Evolutionary conservation across 2,888 invertebrate species (phyloP), one percentile per base, ranked within the genome.

Genomic region (Cheilosia variabilis): DNA sequence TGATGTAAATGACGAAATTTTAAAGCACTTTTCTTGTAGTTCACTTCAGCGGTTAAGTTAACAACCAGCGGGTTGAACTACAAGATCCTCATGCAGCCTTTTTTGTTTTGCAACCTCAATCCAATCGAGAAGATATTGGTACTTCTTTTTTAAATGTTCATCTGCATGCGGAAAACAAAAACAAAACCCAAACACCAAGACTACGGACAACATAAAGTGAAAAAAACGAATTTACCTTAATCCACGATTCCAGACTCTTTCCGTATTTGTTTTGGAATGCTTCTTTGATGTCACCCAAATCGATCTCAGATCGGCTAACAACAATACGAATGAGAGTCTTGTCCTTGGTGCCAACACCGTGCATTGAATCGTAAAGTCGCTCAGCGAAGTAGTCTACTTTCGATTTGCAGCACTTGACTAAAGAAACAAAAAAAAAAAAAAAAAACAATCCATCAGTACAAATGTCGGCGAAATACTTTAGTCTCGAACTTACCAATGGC

Each of bases 311-410:
- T 91, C 98, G 95, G 88, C 97, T 97, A 72, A 98, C 98, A 88
- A 98, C 93, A 89, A 98, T 97, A 91, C 98, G 96, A 90, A 98
- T 98, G 89, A 98, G 93, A 81, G 97, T 97, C 91, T 96, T 96
- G 92, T 98, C 98, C 90, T 96, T 97, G 87, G 98, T 98, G 37
- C 95, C 92, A 89, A 97, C 89, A 57, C 98, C 98, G 92, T 96
- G 96, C 98, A 98, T 98, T 88, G 97, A 95, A 87, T 96, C 95
- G 92, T 98, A 95, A 52, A 98, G 94, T 88, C 97, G 95, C 92
- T 97, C 97, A 47, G 98, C 98, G 92, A 98, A 98, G 93, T 96
- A 98, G 60, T 96, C 96, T 62, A 97, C 96, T 92, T 97, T 96
- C 91, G 97, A 97, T 93, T 96, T 97, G 37, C 97, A 97, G 92